These are phyloP conservation scores for Odontamblyopus rebecca DNA, from an alignment of 2,797 vertebrate genomes.

Conservation along the genomic window DNA sequence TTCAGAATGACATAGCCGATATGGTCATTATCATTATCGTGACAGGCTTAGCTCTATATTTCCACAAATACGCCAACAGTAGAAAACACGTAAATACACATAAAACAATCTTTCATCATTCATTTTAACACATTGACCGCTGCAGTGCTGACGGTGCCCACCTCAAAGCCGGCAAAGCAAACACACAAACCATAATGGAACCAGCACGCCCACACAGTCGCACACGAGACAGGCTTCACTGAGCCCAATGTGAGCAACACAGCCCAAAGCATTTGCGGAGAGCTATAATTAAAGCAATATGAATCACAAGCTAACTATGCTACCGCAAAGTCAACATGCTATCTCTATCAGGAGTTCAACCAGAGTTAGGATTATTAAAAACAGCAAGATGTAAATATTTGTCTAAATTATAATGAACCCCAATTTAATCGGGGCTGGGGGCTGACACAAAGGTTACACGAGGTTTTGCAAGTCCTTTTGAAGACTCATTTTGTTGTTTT, in stretches of 20 bases:
- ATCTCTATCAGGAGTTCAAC: slow-evolving; percentile 10
- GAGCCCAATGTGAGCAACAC: not conserved
- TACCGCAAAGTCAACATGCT: slow-evolving; percentile 1
- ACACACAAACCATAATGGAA: slow-evolving; percentile 6
- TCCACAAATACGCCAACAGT: not conserved
- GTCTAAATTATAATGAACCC: not conserved
- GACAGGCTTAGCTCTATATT: not conserved
- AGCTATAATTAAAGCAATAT: not conserved
- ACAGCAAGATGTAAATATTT: not conserved
- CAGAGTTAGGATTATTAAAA: slow-evolving; percentile 24
- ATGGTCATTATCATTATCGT: no score
- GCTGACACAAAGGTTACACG: not conserved
- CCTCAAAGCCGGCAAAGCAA: slow-evolving; percentile 4
- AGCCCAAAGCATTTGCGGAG: slow-evolving; percentile 10
- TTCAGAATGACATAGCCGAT: no score
- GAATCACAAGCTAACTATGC: slow-evolving; percentile 21
- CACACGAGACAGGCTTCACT: slow-evolving; percentile 2
- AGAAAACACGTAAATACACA: not conserved
- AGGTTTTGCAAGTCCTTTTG: no score
- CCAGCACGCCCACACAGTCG: not conserved
- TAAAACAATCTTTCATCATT: not conserved
- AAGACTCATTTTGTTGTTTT: no score
- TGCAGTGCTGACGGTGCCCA: slow-evolving; percentile 1
- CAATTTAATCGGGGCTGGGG: not conserved
- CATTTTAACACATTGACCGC: slow-evolving; percentile 3